A percentile compares a stretch with the other conserved stretches of the same genome.
phyloP scores from a whole-genome alignment of 2,888 invertebrate genomes.

The Campoletis raptor region DNA sequence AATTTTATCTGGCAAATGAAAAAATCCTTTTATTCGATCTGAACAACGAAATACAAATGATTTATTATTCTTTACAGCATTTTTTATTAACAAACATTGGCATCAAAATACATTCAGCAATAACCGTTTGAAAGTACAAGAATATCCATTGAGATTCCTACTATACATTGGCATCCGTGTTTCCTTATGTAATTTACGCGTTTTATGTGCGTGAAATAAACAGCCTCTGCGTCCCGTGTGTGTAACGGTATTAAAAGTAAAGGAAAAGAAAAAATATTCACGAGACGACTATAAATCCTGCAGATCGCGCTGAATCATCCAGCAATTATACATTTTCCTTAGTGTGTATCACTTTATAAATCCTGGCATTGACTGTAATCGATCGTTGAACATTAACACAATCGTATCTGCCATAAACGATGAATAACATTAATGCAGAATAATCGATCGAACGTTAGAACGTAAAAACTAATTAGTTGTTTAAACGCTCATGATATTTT shows the following conservation, averaged over 20 bases:
- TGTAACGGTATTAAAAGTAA: conserved; percentile 49
- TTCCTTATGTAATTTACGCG: conserved; percentile 34
- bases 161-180: conserved; percentile 2
- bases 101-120: conserved; percentile 22
- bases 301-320: conserved; percentile 49
- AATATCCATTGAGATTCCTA: conserved; percentile 39
- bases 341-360: conserved; percentile 40
- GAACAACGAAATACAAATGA: not conserved
- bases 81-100: conserved; percentile 32
- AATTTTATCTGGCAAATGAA: not conserved
- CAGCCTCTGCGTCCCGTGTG: conserved; percentile 22
- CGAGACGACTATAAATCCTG: conserved; percentile 42
- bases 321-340: conserved; percentile 35
- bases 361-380: conserved; percentile 29
- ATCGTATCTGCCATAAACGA: not conserved
- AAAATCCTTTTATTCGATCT: not conserved
- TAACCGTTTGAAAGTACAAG: conserved; percentile 17
- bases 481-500: not conserved
- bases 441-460: not conserved
- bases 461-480: not conserved
- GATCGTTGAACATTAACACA: conserved; percentile 20
- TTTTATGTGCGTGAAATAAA: conserved; percentile 39
- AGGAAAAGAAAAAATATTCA: conserved; percentile 21
- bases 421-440: not conserved
- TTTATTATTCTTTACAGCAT: not conserved